Evolutionary conservation across 1,140 invertebrate genomes (phyloP), one percentile per base, ranked within the genome.

Genomic region (Dreissena rostriformis): DNA sequence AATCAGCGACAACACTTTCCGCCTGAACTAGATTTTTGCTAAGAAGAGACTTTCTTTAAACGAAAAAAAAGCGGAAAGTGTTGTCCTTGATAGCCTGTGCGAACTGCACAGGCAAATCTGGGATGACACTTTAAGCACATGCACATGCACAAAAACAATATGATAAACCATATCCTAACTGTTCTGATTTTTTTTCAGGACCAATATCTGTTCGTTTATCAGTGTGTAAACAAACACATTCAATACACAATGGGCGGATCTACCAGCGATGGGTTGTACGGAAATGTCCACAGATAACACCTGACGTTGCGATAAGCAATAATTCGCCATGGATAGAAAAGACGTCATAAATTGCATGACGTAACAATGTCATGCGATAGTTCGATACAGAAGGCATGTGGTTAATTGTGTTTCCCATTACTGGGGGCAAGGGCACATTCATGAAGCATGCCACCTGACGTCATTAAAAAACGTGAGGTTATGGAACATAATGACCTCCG

Each of bases 151-250:
- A 22, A 10, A 65, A 8, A 17, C 8, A 8, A 63, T 28, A 28
- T 71, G 55, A 52, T 71, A 22, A 11, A 57, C 65, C 22, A 29
- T 61, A 68, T 75, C 24, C 29, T 66, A 17, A 0, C 26, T 61
- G 39, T 67, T 70, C 52, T 70, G 39, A 75, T 93, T 92, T 66
- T 65, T 26, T 86, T 87, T 68, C 93, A 98, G 95, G 98, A 98
- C 95, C 98, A 99, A 95, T 99, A 99, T 93, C 97, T 99, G 86
- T 99, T 99, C 94, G 96, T 99, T 82, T 99, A 99, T 93, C 96
- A 97, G 57, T 97, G 98, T 57, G 92, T 99, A 17, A 96, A 98
- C 93, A 98, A 99, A 93, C 96, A 97, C 94, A 96, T 97, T 11
- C 96, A 97, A 86, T 98, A 51, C 14, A 52, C 66, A 22, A 79